Conservation (phyloP, 92 coral and sea anemone species). For the Porites lobata region DNA sequence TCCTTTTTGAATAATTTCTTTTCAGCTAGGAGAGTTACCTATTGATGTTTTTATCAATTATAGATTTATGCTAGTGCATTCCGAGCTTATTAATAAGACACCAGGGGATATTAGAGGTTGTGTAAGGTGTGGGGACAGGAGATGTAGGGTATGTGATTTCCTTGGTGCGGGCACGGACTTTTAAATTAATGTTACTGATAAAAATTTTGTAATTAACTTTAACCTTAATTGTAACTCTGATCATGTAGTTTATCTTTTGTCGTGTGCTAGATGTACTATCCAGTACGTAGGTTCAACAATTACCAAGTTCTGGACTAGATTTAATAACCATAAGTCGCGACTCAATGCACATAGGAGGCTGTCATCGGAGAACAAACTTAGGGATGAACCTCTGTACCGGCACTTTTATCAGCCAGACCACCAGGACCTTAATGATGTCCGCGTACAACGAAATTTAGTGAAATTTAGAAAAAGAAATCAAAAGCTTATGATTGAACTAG, state of each 20-base stretch:
- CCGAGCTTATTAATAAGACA: neutral
- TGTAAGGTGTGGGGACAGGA: neutral
- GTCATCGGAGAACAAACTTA: neutral
- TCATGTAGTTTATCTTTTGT: neutral
- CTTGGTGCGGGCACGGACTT: neutral
- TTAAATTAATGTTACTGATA: neutral
- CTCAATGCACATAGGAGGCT: neutral
- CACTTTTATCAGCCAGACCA: no score
- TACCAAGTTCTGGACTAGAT: neutral
- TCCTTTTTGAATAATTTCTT: no score
- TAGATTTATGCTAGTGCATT: constrained; percentile 1
- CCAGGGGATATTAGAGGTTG: neutral
- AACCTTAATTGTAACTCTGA: neutral
- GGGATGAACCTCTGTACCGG: no score
- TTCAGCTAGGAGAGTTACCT: no score
- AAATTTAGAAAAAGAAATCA: no score
- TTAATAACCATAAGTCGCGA: neutral
- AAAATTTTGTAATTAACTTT: neutral
- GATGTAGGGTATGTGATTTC: neutral
- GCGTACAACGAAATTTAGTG: no score
- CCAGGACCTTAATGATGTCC: no score
- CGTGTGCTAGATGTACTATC: neutral
- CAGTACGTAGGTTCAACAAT: constrained; percentile 4
- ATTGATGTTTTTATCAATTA: no score
- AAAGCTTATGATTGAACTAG: no score